These are phyloP conservation scores for Andricus curvator DNA, from an alignment of 2,888 invertebrate species.

Conservation along the genomic window DNA sequence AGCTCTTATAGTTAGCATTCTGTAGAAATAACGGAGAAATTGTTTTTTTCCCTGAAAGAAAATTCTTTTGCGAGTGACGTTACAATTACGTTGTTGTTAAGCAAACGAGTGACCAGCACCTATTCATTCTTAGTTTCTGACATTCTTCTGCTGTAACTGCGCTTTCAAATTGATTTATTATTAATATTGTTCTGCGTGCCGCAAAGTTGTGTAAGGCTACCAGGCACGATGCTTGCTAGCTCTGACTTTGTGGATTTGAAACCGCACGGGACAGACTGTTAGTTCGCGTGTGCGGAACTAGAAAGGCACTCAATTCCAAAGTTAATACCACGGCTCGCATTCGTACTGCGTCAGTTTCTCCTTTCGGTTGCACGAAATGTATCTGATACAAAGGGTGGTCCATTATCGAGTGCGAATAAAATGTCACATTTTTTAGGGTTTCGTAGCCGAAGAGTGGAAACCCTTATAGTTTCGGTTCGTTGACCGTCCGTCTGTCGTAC, in stretches of 20 bases:
- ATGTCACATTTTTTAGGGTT: neutral
- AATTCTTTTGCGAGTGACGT: slow-evolving; percentile 19
- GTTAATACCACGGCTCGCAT: slow-evolving; percentile 57
- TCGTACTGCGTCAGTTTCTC: slow-evolving; percentile 54
- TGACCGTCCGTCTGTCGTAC: too few species aligned
- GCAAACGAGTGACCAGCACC: slow-evolving; percentile 20
- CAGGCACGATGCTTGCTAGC: slow-evolving; percentile 25
- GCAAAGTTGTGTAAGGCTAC: slow-evolving; percentile 10
- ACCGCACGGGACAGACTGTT: slow-evolving; percentile 11
- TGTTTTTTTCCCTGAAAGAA: slow-evolving; percentile 15
- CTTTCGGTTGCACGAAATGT: slow-evolving; percentile 13
- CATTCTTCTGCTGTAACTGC: slow-evolving; percentile 13
- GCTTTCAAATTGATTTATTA: slow-evolving; percentile 35
- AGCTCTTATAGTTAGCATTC: slow-evolving; percentile 5
- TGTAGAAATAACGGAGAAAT: slow-evolving; percentile 2
- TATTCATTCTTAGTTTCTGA: slow-evolving; percentile 30
- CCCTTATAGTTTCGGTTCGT: too few species aligned
- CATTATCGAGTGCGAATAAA: neutral
- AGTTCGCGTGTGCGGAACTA: slow-evolving; percentile 53
- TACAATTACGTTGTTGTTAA: slow-evolving; percentile 32
- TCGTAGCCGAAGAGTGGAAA: too few species aligned
- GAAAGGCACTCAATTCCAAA: slow-evolving; percentile 57
- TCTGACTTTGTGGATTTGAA: slow-evolving; percentile 22
- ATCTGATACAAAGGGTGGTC: neutral
- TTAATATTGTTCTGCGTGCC: slow-evolving; percentile 40